These are phyloP conservation scores for Phrynocephalus guinanensis DNA, from an alignment of 2,797 vertebrate species.

Conservation along the genomic window DNA sequence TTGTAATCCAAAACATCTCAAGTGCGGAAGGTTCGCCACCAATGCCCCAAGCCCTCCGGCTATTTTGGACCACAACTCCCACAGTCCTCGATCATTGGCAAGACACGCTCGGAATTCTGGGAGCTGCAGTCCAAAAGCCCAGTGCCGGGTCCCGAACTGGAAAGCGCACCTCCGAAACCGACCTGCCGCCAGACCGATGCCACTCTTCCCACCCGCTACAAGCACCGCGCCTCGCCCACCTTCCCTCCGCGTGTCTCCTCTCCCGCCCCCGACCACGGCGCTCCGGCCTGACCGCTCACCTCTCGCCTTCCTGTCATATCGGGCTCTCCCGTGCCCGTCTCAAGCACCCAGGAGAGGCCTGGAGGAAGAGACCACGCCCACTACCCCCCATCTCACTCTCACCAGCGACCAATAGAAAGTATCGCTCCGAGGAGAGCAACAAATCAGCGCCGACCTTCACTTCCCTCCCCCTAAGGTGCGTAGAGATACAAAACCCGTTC, in stretches of 20 bases:
- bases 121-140: too few species aligned
- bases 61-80: too few species aligned
- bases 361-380: not conserved
- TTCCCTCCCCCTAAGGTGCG: not conserved
- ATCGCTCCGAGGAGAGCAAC: not conserved
- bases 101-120: too few species aligned
- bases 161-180: not conserved
- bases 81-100: too few species aligned
- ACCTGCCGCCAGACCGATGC: not conserved
- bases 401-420: not conserved
- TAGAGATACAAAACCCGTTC: not conserved
- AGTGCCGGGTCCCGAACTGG: too few species aligned
- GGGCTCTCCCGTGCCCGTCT: too few species aligned
- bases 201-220: not conserved
- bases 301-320: slow-evolving; percentile 3
- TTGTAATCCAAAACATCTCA: too few species aligned
- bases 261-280: not conserved
- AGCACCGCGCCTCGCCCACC: not conserved
- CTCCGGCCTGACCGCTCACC: not conserved
- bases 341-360: too few species aligned
- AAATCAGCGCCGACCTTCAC: not conserved
- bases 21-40: too few species aligned
- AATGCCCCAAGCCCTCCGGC: too few species aligned
- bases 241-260: not conserved
- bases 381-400: not conserved